Conservation (phyloP, 1,140 invertebrate species). For the Agrilus planipennis region DNA sequence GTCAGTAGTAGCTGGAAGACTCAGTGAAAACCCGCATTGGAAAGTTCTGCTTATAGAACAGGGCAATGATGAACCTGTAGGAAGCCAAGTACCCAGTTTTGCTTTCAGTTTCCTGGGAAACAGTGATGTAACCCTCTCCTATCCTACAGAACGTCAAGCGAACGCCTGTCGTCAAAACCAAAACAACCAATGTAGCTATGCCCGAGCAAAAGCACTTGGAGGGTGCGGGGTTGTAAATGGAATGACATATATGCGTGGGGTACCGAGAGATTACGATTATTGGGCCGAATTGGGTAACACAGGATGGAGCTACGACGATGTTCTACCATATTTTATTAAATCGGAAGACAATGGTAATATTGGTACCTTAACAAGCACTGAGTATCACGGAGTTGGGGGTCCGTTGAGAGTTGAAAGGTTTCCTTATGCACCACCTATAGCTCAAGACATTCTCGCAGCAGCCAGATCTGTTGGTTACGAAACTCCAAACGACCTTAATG, state of each 20-base stretch:
- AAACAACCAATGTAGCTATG: conserved; percentile 46
- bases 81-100: conserved; percentile 65
- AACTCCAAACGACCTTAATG: too few relatives aligned
- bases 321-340: conserved; percentile 73
- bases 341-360: conserved; percentile 53
- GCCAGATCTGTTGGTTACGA: too few relatives aligned
- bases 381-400: too few relatives aligned
- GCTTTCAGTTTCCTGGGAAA: too few relatives aligned
- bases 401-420: conserved; percentile 41
- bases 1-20: background rate
- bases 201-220: conserved; percentile 59
- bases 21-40: background rate
- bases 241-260: conserved; percentile 64
- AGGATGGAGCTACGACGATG: conserved; percentile 76
- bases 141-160: too few relatives aligned
- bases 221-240: conserved; percentile 71
- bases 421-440: too few relatives aligned
- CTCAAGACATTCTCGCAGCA: too few relatives aligned
- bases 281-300: conserved; percentile 48
- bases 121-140: too few relatives aligned
- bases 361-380: too few relatives aligned
- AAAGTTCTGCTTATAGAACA: background rate
- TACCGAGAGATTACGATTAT: conserved; percentile 37
- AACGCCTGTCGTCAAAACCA: too few relatives aligned
- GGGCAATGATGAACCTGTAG: conserved; percentile 45